Evolutionary conservation across 2,797 vertebrate genomes (phyloP).

Genomic region (Rhabdophis nuchalis): DNA sequence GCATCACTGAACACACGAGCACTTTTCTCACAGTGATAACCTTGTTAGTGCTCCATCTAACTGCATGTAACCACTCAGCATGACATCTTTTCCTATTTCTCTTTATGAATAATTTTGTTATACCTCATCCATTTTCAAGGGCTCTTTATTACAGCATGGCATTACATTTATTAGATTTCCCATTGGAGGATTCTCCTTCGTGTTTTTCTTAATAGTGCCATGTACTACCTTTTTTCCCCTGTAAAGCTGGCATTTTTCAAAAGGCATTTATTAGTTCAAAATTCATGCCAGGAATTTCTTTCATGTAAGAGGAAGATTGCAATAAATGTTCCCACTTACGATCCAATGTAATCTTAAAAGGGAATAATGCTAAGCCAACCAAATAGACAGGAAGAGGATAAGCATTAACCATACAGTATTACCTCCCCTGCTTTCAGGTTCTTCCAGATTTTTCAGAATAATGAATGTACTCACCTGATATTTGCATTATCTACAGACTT

Average conservation of each 20-base stretch:
- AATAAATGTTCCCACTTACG: slow-evolving; percentile 38
- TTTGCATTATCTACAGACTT: not conserved
- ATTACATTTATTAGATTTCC: slow-evolving; percentile 73
- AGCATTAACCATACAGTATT: not conserved
- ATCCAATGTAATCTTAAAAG: not conserved
- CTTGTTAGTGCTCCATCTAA: slow-evolving; percentile 73
- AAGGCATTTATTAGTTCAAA: slow-evolving; percentile 62
- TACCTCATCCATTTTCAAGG: slow-evolving; percentile 75
- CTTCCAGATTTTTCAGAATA: not conserved
- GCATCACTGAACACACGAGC: slow-evolving; percentile 65
- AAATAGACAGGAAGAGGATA: slow-evolving; percentile 1
- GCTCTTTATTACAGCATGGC: slow-evolving; percentile 72
- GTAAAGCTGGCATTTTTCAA: slow-evolving; percentile 61
- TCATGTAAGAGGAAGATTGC: slow-evolving; percentile 54
- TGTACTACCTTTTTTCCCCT: slow-evolving; percentile 63
- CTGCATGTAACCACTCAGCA: slow-evolving; percentile 74
- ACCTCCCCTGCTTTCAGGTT: not conserved
- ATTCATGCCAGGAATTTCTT: slow-evolving; percentile 63
- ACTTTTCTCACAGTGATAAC: slow-evolving; percentile 69
- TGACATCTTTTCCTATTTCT: slow-evolving; percentile 72
- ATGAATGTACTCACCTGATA: not conserved
- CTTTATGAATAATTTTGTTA: slow-evolving; percentile 83
- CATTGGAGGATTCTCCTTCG: slow-evolving; percentile 73
- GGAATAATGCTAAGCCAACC: not conserved
- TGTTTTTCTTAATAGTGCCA: slow-evolving; percentile 70